Conservation (phyloP, 2,113 vertebrate species). For the Rattus norvegicus region GRCr8 NC_086019.1:132344001-132344500, state of each 20-base stretch:
- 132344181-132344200: not conserved
- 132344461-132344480: not conserved
- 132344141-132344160: not conserved
- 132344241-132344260: not conserved
- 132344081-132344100: not conserved
- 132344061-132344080: not conserved
- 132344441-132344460: not conserved
- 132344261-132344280: not conserved
- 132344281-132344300: not conserved
- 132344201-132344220: not conserved
- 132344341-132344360: not conserved
- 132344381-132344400: not conserved
- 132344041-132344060: not conserved
- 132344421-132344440: rapidly evolving
- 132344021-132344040: not conserved
- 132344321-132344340: not conserved
- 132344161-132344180: not conserved
- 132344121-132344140: not conserved
- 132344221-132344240: not conserved
- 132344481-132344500: not conserved
- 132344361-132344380: not conserved
- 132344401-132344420: not conserved
- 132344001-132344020: not conserved
- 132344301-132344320: not conserved
- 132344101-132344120: not conserved